These are phyloP conservation scores for Heliopora coerulea DNA, from an alignment of 92 coral and sea anemone species.

Conservation along the genomic window DNA sequence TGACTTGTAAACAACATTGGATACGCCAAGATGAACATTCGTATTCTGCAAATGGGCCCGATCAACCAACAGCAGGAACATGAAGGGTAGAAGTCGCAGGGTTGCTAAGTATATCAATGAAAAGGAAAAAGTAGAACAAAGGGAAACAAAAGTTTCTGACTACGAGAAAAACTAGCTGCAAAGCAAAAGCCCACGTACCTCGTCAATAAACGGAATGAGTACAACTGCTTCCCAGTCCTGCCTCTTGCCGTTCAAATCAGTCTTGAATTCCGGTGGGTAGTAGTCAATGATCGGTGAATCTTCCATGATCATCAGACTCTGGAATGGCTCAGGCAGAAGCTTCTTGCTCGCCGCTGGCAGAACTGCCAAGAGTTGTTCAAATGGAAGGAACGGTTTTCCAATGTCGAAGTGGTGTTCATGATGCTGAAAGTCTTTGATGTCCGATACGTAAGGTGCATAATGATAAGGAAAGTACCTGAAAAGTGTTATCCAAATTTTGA, in stretches of 20 bases:
- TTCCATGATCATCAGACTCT: constrained; percentile 96
- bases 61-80: too few relatives aligned
- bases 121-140: too few relatives aligned
- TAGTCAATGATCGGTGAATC: constrained; percentile 87
- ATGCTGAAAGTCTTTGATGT: constrained; percentile 66
- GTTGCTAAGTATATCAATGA: too few relatives aligned
- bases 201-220: constrained; percentile 89
- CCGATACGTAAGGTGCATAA: constrained; percentile 96
- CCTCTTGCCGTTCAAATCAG: constrained; percentile 95
- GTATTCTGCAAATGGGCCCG: too few relatives aligned
- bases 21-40: too few relatives aligned
- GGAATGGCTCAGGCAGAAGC: constrained; percentile 79
- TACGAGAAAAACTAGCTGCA: too few relatives aligned
- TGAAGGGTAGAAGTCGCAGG: too few relatives aligned
- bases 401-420: constrained; percentile 59
- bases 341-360: constrained; percentile 93
- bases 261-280: constrained; percentile 83
- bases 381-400: constrained; percentile 91
- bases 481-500: too few relatives aligned
- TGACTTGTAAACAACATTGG: too few relatives aligned
- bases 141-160: too few relatives aligned
- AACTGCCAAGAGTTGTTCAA: constrained; percentile 91
- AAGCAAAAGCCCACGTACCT: too few relatives aligned
- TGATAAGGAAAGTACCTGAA: constrained; percentile 93
- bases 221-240: constrained; percentile 99